Evolutionary conservation across 2,113 vertebrate genomes (phyloP), one percentile per base, ranked within the genome.

Genomic region (Albula glossodonta): DNA sequence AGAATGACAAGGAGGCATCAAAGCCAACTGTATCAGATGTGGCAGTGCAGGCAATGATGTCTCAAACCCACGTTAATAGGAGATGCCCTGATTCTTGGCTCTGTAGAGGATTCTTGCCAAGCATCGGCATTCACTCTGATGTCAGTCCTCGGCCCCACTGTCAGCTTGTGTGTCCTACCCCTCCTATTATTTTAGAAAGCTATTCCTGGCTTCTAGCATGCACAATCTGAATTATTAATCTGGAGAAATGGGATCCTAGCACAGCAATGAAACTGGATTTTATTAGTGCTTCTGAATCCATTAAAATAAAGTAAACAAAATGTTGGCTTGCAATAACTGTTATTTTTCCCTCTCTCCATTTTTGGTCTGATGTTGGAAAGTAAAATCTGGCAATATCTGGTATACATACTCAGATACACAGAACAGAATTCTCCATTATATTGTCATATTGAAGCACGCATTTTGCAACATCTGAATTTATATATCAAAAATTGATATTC

Each of bases 191-290:
- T 92, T 92, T 93, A 91, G 87, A 92, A 89, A 56, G 60, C 91
- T 93, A 91, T 93, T 94, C 90, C 87, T 83, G 88, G 89, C 88
- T 88, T 89, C 83, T 87, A 88, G 87, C 88, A 83, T 90, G 91
- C 91, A 91, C 89, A 91, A 89, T 90, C 88, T 93, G 89, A 92
- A 93, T 93, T 91, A 93, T 94, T 94, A 87, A 94, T 94, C 88
- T 89, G 79, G 86, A 88, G 91, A 92, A 94, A 93, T 90, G 87
- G 89, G 91, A 94, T 93, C 90, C 85, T 84, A 86, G 90, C 90
- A 90, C 78, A 83, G 88, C 86, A 86, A 86, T 85, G 88, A 89
- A 90, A 89, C 86, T 87, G 84, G 85, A 89, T 90, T 91, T 88
- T 90, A 88, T 92, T 90, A 91, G 89, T 90, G 84, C 87, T 87